Percentiles rank a stretch among this genome's conserved stretches.
These are phyloP conservation scores for Amphilophus citrinellus DNA, from an alignment of 2,113 vertebrate species.

Conservation along the genomic window DNA sequence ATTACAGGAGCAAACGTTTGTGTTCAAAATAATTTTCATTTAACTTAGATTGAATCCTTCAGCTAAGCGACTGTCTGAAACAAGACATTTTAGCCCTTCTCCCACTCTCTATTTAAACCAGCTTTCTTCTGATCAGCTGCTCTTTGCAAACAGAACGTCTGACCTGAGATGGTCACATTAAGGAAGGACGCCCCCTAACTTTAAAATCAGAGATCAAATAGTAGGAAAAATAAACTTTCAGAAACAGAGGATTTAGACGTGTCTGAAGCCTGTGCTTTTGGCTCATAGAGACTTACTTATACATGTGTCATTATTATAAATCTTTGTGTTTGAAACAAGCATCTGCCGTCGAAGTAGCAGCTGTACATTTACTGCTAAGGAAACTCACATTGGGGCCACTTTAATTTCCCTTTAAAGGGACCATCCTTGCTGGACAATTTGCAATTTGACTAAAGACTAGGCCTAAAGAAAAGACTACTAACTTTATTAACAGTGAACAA, in stretches of 20 bases:
- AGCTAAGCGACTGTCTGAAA: not conserved
- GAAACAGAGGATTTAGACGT: not conserved
- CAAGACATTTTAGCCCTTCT: not conserved
- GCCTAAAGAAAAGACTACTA: not conserved
- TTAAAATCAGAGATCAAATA: not conserved
- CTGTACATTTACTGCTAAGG: not conserved
- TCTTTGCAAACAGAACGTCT: rapidly evolving
- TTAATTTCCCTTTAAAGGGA: not conserved
- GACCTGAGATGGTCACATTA: not conserved
- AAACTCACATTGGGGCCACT: not conserved
- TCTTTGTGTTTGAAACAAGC: not conserved
- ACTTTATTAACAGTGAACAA: not conserved
- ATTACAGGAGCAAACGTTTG: not conserved
- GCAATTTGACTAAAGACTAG: not conserved
- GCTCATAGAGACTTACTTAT: not conserved
- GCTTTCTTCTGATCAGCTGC: not conserved
- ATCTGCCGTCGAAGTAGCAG: too few species aligned
- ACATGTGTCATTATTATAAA: not conserved
- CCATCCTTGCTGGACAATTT: not conserved
- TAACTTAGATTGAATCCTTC: not conserved
- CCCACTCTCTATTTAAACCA: rapidly evolving
- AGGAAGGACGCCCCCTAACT: not conserved
- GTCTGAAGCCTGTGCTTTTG: not conserved
- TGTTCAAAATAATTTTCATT: not conserved
- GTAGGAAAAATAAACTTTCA: rapidly evolving